A percentile compares a stretch with the other conserved stretches of the same genome.
phyloP scores from a whole-genome alignment of 2,888 invertebrate genomes.

The Mesorhabditis spiculigera region DNA sequence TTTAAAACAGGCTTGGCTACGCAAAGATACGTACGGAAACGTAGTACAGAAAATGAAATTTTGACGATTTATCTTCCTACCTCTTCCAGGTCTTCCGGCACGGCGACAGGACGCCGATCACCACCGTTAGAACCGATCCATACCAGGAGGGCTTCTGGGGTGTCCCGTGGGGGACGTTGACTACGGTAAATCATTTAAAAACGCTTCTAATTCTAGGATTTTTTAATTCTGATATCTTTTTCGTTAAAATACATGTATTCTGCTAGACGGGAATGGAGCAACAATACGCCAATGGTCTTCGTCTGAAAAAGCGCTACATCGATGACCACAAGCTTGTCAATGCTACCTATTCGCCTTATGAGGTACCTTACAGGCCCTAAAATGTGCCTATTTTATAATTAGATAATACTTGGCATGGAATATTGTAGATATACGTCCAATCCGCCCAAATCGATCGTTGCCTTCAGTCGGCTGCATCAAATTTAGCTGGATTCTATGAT shows the following conservation, averaged over 20 bases:
- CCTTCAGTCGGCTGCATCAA: conserved; percentile 16
- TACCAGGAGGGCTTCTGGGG: conserved; percentile 10
- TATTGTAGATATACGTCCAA: conserved; percentile 13
- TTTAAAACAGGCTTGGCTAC: no score
- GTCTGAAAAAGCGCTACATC: conserved; percentile 16
- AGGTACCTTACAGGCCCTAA: conserved; percentile 6
- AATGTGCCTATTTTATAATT: no score
- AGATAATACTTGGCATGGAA: no score
- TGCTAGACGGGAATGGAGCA: conserved; percentile 16
- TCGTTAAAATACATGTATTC: neutral
- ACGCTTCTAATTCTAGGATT: neutral
- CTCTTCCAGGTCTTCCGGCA: conserved; percentile 14
- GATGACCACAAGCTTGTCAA: conserved; percentile 16
- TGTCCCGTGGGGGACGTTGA: conserved; percentile 12
- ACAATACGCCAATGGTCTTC: conserved; percentile 14
- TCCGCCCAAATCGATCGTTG: conserved; percentile 13
- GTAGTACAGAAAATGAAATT: neutral
- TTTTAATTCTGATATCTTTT: neutral
- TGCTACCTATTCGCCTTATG: conserved; percentile 12
- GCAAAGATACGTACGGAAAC: neutral
- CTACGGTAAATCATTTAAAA: conserved; percentile 7
- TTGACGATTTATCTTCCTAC: neutral
- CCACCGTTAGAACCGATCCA: conserved; percentile 16
- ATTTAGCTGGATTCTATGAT: conserved; percentile 16
- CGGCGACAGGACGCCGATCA: conserved; percentile 17